Percentiles rank a stretch among this genome's conserved stretches.
Evolutionary conservation across 2,113 vertebrate species (phyloP).

Genomic region (Montifringilla adamsi): DNA sequence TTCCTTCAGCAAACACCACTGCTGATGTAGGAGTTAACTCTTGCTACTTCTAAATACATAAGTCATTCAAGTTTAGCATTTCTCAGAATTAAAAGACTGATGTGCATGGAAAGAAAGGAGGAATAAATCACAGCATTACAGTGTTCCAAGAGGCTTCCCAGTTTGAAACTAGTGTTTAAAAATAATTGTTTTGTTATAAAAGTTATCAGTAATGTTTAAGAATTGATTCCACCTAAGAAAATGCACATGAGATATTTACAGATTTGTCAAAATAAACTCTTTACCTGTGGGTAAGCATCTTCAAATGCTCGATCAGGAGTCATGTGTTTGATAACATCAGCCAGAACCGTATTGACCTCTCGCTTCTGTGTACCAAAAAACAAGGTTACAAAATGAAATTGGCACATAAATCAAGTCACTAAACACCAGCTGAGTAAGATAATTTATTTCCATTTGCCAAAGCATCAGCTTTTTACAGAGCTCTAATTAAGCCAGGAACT

Average conservation of each 20-base stretch:
- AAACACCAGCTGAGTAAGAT: background rate
- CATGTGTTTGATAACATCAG: slow-evolving; percentile 98
- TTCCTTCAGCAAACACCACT: background rate
- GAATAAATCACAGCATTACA: background rate
- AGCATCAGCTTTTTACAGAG: background rate
- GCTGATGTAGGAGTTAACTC: background rate
- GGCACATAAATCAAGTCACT: background rate
- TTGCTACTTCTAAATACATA: background rate
- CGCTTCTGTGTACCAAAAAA: slow-evolving; percentile 78
- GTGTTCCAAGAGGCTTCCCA: background rate
- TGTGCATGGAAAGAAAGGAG: background rate
- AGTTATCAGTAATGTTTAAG: background rate
- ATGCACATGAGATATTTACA: background rate
- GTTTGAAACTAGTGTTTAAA: background rate
- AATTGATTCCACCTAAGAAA: background rate
- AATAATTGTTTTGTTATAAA: background rate
- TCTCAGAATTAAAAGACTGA: background rate
- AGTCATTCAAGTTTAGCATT: background rate
- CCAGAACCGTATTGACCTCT: slow-evolving; percentile 91
- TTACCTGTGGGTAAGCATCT: slow-evolving; percentile 92
- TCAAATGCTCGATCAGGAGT: slow-evolving; percentile 96
- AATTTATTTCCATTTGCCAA: background rate
- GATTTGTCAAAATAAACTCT: background rate
- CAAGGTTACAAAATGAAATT: background rate
- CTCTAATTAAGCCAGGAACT: background rate